Base-by-base conservation (phyloP, 1,140 invertebrate species). In the Maniola jurtina region DNA sequence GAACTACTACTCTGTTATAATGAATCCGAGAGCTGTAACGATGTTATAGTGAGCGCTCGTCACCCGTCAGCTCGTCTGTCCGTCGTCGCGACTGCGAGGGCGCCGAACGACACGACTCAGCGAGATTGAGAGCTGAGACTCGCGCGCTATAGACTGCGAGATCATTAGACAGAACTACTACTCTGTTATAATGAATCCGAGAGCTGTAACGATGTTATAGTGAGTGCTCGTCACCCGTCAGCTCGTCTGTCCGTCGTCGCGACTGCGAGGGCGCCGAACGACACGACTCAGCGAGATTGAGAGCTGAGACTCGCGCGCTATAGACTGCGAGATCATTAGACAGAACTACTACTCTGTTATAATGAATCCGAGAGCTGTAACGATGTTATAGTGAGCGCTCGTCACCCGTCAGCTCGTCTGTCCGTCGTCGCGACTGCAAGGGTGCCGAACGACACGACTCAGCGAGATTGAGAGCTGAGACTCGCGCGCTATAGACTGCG, bases 271-370 rank as follows among this genome's bases (percentile, higher is more conserved):
- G 72, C 69, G 77, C 64, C 68, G 75, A 78, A 62, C 60, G 75
- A 81, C 70, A 72, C 61, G 62, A 75, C 75, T 81, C 76, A 76
- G 69, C 61, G 55, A 79, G 73, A 79, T 81, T 77, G 70, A 79
- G 66, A 65, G 63, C 56, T 57, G 57, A 61, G 55, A 71, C 68
- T 74, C 68, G 10, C 6, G 40, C 11, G 3, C 40, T 11, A n/a
- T n/a, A n/a, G n/a, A n/a, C n/a, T n/a, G n/a, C n/a, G n/a, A n/a
- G n/a, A n/a, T n/a, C n/a, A n/a, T n/a, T n/a, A n/a, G n/a, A n/a
- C n/a, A n/a, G n/a, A n/a, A n/a, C n/a, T n/a, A n/a, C n/a, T n/a
- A n/a, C n/a, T n/a, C n/a, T 38, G 2, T 38, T 38, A 38, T 45
- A 66, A 70, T 66, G 59, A 70, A 66, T 70, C 63, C 35, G 25